Evolutionary conservation across 2,797 vertebrate species (phyloP).

Genomic region (Chelonia mydas): DNA sequence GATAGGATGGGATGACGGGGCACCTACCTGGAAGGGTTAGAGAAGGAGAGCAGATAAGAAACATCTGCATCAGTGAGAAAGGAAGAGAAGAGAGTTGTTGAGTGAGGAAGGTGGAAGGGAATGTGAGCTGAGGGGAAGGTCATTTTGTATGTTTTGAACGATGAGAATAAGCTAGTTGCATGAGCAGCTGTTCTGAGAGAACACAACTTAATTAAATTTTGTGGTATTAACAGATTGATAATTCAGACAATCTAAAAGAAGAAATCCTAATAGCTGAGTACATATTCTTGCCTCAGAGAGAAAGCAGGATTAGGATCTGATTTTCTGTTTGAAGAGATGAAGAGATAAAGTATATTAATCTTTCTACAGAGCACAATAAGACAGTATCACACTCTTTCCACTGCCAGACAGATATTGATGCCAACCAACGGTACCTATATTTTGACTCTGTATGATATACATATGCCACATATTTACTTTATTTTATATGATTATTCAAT

Average conservation of each 20-base stretch:
- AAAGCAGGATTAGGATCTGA: neutral
- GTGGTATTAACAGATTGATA: neutral
- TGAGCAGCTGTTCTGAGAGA: neutral
- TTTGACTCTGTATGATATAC: neutral
- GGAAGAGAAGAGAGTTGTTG: neutral
- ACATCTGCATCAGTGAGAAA: neutral
- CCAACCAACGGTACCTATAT: neutral
- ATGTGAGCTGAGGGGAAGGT: neutral
- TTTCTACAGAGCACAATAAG: neutral
- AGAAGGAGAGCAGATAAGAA: neutral
- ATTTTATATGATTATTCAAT: neutral
- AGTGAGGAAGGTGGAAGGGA: neutral
- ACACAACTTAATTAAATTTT: neutral
- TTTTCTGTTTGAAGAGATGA: neutral
- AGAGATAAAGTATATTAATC: neutral
- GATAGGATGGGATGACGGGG: neutral
- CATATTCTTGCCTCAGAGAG: neutral
- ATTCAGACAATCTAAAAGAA: neutral
- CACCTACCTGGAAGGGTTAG: neutral
- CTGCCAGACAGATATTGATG: neutral
- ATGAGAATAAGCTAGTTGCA: neutral
- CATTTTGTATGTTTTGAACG: neutral
- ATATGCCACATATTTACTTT: neutral
- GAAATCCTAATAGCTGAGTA: too few relatives aligned
- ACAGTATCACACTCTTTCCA: neutral